Evolutionary conservation across 2,888 invertebrate species (phyloP).

Genomic region (Leptopilina drosophilae): DNA sequence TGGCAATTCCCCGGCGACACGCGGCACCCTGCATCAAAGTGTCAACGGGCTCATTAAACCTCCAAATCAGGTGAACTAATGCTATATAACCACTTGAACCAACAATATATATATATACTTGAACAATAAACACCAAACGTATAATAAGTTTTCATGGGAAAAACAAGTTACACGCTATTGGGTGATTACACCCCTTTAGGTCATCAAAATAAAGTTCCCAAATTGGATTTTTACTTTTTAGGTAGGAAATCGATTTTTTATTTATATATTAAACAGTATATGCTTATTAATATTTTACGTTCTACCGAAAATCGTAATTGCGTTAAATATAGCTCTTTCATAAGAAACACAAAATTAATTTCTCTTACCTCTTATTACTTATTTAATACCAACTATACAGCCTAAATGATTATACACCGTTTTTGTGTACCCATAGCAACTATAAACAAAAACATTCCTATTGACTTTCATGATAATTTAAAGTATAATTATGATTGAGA

Average conservation of each 20-base stretch:
- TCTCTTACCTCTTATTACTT: slow-evolving; percentile 8
- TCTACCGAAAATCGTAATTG: slow-evolving; percentile 3
- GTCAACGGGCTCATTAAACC: slow-evolving; percentile 74
- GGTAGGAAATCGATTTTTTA: not conserved
- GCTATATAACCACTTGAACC: slow-evolving; percentile 60
- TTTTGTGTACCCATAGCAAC: slow-evolving; percentile 13
- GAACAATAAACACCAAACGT: slow-evolving; percentile 53
- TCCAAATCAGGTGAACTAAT: slow-evolving; percentile 66
- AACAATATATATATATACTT: slow-evolving; percentile 39
- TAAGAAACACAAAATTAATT: slow-evolving; percentile 15
- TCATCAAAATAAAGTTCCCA: slow-evolving; percentile 7
- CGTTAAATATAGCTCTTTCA: not conserved
- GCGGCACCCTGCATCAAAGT: slow-evolving; percentile 70
- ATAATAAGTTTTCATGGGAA: not conserved
- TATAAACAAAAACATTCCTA: not conserved
- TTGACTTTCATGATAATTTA: not conserved
- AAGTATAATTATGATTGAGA: not conserved
- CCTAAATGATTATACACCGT: not conserved
- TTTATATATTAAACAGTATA: not conserved
- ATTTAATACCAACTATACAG: not conserved
- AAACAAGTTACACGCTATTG: slow-evolving; percentile 22
- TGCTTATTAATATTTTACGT: not conserved
- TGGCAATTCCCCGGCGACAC: slow-evolving; percentile 71
- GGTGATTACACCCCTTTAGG: slow-evolving; percentile 11
- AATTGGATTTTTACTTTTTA: not conserved